Evolutionary conservation across 2,888 invertebrate species (phyloP), one percentile per base, ranked within the genome.

Genomic region (Calameuta idolon): DNA sequence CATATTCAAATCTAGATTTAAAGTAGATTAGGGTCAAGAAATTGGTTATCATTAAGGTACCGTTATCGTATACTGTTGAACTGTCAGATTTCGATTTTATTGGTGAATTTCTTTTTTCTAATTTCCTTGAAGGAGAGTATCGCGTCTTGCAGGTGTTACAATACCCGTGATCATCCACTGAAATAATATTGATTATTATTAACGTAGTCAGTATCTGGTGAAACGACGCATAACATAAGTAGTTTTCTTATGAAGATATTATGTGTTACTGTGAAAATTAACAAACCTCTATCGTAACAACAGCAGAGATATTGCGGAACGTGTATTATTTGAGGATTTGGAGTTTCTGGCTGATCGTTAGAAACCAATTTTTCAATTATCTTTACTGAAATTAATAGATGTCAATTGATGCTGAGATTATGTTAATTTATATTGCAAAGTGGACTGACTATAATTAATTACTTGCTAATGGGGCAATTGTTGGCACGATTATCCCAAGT

Each of bases 391-490:
- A 79, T 74, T 73, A 3, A 75, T 75, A 35, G 12, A 11, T 31
- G 4, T 37, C 68, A 73, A 55, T 68, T 15, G 73, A 73, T 37
- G 35, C 23, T 23, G n/a, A 34, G 1, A 69, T 73, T 34, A 34
- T 37, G 40, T 69, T 31, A 71, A 76, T 74, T 69, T 69, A 69
- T 23, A 73, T 30, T 75, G 37, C 11, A 15, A 73, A 1, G n/a
- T 15, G 35, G 76, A 33, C 73, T 68, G 75, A 9, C 71, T 30
- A 31, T 9, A 31, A 77, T 3, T 9, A 75, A 79, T 78, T 79
- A 81, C 82, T 76, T 69, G 81, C 82, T 68, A 83, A 40, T n/a
- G 83, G 81, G 71, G 78, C 77, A 37, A 81, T 69, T 0, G 77
- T 79, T 12, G 83, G 83, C 33, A 80, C 81, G 30, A 83, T 75